Percentiles rank a stretch among this genome's conserved stretches.
These are phyloP conservation scores for Pholis gunnellus DNA, from an alignment of 2,113 vertebrate genomes.

Conservation along the genomic window DNA sequence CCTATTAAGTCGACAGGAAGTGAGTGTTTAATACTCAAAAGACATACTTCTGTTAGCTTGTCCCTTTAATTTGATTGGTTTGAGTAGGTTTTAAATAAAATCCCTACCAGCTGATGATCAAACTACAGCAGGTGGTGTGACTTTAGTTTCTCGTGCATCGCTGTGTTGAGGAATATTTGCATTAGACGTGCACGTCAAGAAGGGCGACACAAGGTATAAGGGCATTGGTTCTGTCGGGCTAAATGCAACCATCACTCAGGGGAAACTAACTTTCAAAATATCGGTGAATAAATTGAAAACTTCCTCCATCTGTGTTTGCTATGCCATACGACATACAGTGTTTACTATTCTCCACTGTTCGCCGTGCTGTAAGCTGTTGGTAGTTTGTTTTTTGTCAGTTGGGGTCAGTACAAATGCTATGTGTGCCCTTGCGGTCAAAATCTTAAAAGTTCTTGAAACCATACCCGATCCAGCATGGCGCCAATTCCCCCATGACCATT, in stretches of 20 bases:
- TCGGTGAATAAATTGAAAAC: neutral
- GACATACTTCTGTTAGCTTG: neutral
- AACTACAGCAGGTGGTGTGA: neutral
- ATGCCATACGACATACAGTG: neutral
- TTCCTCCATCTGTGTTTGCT: too few relatives aligned
- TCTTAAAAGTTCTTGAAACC: neutral
- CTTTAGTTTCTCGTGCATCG: neutral
- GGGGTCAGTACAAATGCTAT: neutral
- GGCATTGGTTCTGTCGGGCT: neutral
- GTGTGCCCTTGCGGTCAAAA: neutral
- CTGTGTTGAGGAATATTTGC: neutral
- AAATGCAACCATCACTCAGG: neutral
- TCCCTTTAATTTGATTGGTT: neutral
- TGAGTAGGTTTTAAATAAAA: neutral
- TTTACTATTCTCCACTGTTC: neutral
- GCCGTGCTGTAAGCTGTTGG: neutral
- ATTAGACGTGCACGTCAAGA: neutral
- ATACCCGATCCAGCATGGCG: neutral
- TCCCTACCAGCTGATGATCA: neutral
- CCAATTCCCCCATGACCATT: neutral
- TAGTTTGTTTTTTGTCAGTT: neutral
- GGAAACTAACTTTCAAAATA: slow-evolving; percentile 4
- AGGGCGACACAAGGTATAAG: neutral
- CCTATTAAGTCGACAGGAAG: neutral
- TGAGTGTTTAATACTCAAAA: neutral